These are phyloP conservation scores for Nematolebias whitei DNA, from an alignment of 2,113 vertebrate species.

Conservation along the genomic window DNA sequence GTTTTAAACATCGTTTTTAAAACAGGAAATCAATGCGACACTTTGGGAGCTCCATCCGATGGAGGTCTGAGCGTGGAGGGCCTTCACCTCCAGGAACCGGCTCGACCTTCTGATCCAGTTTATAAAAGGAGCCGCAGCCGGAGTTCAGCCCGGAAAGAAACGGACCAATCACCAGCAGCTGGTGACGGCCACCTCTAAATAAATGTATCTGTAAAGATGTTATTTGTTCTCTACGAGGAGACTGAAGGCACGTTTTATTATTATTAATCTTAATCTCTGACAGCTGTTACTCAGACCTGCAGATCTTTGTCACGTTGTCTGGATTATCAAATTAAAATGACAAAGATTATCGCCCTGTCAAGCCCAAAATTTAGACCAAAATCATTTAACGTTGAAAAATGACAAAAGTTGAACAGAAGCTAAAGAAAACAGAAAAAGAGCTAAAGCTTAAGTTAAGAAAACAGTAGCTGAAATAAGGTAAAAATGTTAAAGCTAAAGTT, in stretches of 20 bases:
- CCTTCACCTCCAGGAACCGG: conserved; percentile 13
- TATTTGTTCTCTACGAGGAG: too few species aligned
- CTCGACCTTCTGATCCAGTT: conserved; percentile 39
- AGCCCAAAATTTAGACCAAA: too few species aligned
- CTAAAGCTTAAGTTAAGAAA: too few species aligned
- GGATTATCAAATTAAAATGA: too few species aligned
- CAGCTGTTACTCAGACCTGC: too few species aligned
- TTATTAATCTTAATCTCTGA: not conserved
- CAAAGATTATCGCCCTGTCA: too few species aligned
- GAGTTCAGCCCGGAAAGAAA: conserved; percentile 18
- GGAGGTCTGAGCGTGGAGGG: not conserved
- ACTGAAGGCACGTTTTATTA: not conserved
- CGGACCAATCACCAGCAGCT: conserved; percentile 37
- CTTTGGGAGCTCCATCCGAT: not conserved
- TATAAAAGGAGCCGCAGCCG: conserved; percentile 44
- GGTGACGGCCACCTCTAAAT: not conserved
- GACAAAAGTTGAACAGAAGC: too few species aligned
- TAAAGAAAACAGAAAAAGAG: too few species aligned
- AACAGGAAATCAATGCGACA: conserved; percentile 22
- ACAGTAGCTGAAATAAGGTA: too few species aligned
- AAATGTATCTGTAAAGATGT: not conserved
- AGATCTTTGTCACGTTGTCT: too few species aligned
- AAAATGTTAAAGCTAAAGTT: too few species aligned
- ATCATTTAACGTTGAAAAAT: too few species aligned
- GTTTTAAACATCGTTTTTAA: not conserved